Evolutionary conservation across 2,113 vertebrate species (phyloP), one percentile per base, ranked within the genome.

Genomic region (Oreotrochilus melanogaster): DNA sequence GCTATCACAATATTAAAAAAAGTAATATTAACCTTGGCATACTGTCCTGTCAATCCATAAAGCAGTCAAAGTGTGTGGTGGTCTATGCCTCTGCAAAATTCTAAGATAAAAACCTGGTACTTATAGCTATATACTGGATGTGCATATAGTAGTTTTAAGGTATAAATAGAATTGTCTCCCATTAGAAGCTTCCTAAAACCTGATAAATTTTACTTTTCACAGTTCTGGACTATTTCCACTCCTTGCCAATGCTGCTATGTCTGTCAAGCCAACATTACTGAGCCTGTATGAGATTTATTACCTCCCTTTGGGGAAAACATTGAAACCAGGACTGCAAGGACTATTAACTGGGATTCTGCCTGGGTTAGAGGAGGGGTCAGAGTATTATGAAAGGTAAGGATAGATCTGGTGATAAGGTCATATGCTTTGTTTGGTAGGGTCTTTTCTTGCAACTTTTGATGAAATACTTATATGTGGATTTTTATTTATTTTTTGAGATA

Each of bases 221-320:
- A 99, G 99, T 96, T 99, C 99, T 42, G 99, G 99, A 48, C 98
- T 99, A 69, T 99, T 99, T 97, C 99, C 99, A 88, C 98, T 99
- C 93, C 99, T 99, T 96, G 99, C 99, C 97, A 99, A 99, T 95
- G 99, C 99, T 56, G 99, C 99, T 30, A 99, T 99, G 99, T 99
- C 99, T 88, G 99, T 99, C 86, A 99, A 99, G 96, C 99, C 99
- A 84, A 99, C 98, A 7, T 97, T 99, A 88, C 93, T 99, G 88
- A 99, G 99, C 89, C 98, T 99, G 67, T 99, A 99, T 97, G 99
- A 99, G 97, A 99, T 98, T 42, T 99, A 99, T 97, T 99, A 99
- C 94, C 96, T 99, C 70, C 99, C 99, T 84, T 96, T 99, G 97
- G 99, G 99, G 50, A 99, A 99, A 97, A 99, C 99, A 3, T 92